Evolutionary conservation across 2,113 vertebrate genomes (phyloP).

Genomic region (Raphicerus campestris): DNA sequence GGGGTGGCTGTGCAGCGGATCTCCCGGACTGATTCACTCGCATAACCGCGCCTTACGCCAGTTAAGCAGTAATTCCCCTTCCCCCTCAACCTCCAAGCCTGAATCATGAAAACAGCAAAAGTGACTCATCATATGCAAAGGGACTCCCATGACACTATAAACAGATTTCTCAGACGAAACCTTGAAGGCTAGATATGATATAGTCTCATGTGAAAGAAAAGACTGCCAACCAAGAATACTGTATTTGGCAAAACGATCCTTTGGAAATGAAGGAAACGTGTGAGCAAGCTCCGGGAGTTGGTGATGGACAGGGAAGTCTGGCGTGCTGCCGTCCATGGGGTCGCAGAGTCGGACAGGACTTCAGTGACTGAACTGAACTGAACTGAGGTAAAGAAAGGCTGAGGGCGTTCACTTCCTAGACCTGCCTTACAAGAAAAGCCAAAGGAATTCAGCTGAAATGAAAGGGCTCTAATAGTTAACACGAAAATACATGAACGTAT

Average conservation of each 20-base stretch:
- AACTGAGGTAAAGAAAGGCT: background rate
- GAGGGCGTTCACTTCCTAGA: background rate
- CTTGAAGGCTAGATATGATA: background rate
- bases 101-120: background rate
- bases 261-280: background rate
- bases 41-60: no score
- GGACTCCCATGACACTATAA: background rate
- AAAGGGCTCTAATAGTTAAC: background rate
- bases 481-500: background rate
- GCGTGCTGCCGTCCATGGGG: background rate
- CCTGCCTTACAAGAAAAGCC: background rate
- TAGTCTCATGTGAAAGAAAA: background rate
- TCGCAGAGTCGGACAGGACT: background rate
- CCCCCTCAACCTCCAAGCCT: background rate
- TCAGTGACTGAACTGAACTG: background rate
- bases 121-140: background rate
- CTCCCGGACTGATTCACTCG: background rate
- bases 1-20: fast-evolving
- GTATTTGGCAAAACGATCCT: background rate
- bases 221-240: background rate
- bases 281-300: background rate
- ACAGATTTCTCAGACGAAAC: background rate
- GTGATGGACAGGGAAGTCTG: background rate
- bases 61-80: no score
- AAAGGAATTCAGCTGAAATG: background rate